Base-by-base conservation (phyloP, 2,797 vertebrate genomes). In the Anguilla pacifica region DNA sequence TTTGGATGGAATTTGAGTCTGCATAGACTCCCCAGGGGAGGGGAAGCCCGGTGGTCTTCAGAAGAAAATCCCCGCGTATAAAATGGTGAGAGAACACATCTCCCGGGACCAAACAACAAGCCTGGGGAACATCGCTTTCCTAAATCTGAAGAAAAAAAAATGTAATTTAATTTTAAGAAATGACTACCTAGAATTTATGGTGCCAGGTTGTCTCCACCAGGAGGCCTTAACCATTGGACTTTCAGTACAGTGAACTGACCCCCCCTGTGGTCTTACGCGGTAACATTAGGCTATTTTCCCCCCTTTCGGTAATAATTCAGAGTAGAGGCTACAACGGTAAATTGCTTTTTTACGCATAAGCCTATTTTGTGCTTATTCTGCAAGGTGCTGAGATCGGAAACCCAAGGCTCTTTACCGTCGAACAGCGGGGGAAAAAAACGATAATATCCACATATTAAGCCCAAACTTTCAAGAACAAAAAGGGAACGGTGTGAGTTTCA, bases 91-190 rank as follows among this genome's bases (percentile, higher is more conserved):
- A 64, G 85, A 64, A 87, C 39, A 83, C 31, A 39, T 61, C 4
- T 59, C 83, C 5, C 7, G 64, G n/a, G 59, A 55, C 72, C 83
- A 83, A 55, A 51, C 43, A 31, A 49, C 10, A 55, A 17, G 31
- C 64, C n/a, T 74, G 61, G 49, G 51, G 43, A 79, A 59, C 70
- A 86, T 64, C 84, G 53, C 87, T 85, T 39, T 51, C 39, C 79
- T 57, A 86, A 83, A 88, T 86, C 85, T 70, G n/a, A n/a, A n/a
- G 55, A 53, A 83, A 51, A 83, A 88, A 83, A 55, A 25, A 31
- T 57, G 55, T 67, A 67, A n/a, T 6, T n/a, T 67, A 7, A 67
- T 3, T 13, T 61, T 5, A 85, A 67, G n/a, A 25, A 67, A n/a
- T 67, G 61, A 67, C 25, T 35, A 35, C 35, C 3, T 11, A 13